Evolutionary conservation across 2,113 vertebrate genomes (phyloP).

Genomic region (Eretmochelys imbricata): DNA sequence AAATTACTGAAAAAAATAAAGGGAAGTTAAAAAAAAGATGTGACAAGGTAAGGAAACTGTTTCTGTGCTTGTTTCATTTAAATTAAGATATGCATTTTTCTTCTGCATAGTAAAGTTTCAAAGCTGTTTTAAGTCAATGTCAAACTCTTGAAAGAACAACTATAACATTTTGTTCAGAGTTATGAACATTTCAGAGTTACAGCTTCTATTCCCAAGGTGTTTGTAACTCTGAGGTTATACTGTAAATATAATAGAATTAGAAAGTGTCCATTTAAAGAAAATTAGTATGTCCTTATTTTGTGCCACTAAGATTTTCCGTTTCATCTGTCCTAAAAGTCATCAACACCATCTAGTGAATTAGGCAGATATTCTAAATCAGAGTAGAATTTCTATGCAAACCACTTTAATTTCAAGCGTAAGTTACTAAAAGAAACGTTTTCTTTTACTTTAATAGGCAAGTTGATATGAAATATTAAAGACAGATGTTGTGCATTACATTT

Average conservation of each 20-base stretch:
- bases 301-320: constrained; percentile 40
- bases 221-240: neutral
- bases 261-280: neutral
- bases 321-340: constrained; percentile 15
- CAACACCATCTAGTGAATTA: constrained; percentile 4
- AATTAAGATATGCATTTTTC: too few relatives aligned
- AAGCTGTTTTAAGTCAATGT: too few relatives aligned
- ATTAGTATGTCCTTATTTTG: constrained; percentile 11
- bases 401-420: neutral
- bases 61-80: too few relatives aligned
- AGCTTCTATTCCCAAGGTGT: too few relatives aligned
- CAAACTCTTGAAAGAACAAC: too few relatives aligned
- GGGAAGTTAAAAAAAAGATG: too few relatives aligned
- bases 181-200: too few relatives aligned
- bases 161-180: too few relatives aligned
- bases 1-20: too few relatives aligned
- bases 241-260: neutral
- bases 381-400: neutral
- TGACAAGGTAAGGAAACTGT: too few relatives aligned
- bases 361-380: neutral
- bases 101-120: too few relatives aligned
- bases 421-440: constrained; percentile 42
- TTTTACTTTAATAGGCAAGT: constrained; percentile 13
- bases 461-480: constrained; percentile 30
- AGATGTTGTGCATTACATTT: neutral